A percentile compares a stretch with the other conserved stretches of the same genome.
Evolutionary conservation across 2,888 invertebrate species (phyloP).

Genomic region (Scaptomyza reducta): DNA sequence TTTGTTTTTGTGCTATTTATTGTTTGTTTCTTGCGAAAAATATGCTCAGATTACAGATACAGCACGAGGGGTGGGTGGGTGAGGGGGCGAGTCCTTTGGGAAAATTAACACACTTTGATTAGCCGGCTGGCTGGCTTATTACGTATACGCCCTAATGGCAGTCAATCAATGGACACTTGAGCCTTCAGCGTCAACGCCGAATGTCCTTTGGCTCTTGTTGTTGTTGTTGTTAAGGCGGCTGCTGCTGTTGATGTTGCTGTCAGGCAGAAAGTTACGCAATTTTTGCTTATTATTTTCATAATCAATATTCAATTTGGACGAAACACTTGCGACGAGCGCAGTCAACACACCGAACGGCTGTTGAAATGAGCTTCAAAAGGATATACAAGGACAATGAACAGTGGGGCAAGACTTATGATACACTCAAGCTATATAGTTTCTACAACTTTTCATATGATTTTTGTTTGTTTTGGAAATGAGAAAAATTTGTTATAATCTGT

Average conservation of each 20-base stretch:
- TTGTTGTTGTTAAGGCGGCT: conserved; percentile 10
- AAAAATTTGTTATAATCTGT: too few species aligned
- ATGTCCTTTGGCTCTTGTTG: conserved; percentile 32
- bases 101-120: conserved; percentile 80
- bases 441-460: too few species aligned
- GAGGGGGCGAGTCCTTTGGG: conserved; percentile 69
- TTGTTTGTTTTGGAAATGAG: too few species aligned
- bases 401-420: conserved; percentile 13
- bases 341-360: conserved; percentile 40
- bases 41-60: conserved; percentile 48
- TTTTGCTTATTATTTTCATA: conserved; percentile 81
- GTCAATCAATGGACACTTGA: conserved; percentile 80
- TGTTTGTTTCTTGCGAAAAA: conserved; percentile 44
- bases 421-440: too few species aligned
- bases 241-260: conserved; percentile 56
- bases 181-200: conserved; percentile 49
- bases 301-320: conserved; percentile 79
- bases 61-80: background rate
- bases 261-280: conserved; percentile 77
- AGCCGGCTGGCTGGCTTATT: conserved; percentile 69
- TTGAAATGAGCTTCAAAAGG: conserved; percentile 66
- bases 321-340: conserved; percentile 67
- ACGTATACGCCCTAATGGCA: conserved; percentile 80
- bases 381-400: conserved; percentile 48
- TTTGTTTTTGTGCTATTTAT: conserved; percentile 11